Evolutionary conservation across 1,140 invertebrate genomes (phyloP).

Genomic region (Hypsibius dujardini): DNA sequence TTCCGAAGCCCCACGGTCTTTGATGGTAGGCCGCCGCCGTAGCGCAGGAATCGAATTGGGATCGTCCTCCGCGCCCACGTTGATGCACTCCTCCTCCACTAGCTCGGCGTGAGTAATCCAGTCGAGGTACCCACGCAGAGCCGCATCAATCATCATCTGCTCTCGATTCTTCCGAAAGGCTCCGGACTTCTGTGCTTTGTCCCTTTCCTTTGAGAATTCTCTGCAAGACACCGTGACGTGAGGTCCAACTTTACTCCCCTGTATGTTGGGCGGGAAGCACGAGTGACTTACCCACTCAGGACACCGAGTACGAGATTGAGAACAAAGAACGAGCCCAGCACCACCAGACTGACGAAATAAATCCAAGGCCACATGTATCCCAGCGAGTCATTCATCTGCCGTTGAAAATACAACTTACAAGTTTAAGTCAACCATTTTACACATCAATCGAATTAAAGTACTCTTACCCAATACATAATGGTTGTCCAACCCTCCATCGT

Average conservation of each 20-base stretch:
- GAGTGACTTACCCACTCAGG: constrained; percentile 66
- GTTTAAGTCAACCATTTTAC: too few relatives aligned
- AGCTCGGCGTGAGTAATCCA: constrained; percentile 87
- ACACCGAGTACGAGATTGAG: constrained; percentile 99
- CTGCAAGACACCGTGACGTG: constrained; percentile 37
- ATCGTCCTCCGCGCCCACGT: constrained; percentile 11
- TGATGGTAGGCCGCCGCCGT: constrained; percentile 66
- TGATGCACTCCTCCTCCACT: constrained; percentile 14
- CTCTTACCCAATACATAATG: constrained; percentile 73
- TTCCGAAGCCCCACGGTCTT: constrained; percentile 45
- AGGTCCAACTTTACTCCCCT: neutral
- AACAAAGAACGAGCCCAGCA: constrained; percentile 97
- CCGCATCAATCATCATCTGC: constrained; percentile 95
- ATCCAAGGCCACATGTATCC: constrained; percentile 93
- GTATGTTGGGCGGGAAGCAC: neutral
- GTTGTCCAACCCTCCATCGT: constrained; percentile 98
- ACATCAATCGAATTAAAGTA: neutral
- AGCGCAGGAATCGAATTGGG: constrained; percentile 37
- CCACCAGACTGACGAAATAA: constrained; percentile 96
- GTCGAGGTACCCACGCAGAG: constrained; percentile 87
- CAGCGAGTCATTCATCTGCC: constrained; percentile 49
- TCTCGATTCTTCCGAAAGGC: constrained; percentile 96
- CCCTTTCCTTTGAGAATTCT: constrained; percentile 99
- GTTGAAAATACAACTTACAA: neutral
- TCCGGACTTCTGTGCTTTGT: constrained; percentile 92